A percentile compares a stretch with the other conserved stretches of the same genome.
Conservation (phyloP, 1,140 invertebrate genomes). For the Caerostris darwini region DNA sequence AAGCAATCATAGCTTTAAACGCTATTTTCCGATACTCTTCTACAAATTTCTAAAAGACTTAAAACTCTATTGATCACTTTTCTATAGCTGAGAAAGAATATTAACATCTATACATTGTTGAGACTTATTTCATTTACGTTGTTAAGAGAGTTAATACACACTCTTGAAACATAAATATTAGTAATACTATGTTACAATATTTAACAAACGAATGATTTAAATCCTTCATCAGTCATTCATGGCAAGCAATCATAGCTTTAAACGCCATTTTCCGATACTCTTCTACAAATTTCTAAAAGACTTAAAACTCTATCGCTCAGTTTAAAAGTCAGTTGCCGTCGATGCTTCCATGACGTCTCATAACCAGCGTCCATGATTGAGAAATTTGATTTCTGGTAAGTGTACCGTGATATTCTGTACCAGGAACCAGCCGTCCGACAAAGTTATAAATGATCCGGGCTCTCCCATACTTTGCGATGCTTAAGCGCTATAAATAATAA, state of each 20-base stretch:
- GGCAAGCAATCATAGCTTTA: too few species aligned
- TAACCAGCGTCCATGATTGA: neutral
- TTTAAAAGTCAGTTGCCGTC: neutral
- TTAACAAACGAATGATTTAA: too few species aligned
- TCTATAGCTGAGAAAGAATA: too few species aligned
- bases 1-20: too few species aligned
- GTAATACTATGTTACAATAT: too few species aligned
- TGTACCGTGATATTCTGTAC: neutral
- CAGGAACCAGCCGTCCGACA: neutral
- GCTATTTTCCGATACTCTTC: neutral
- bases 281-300: too few species aligned
- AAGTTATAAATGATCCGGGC: slow-evolving; percentile 32
- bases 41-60: neutral
- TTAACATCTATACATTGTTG: too few species aligned
- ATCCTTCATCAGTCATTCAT: too few species aligned
- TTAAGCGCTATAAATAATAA: slow-evolving; percentile 12
- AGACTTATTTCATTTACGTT: too few species aligned
- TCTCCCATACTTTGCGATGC: neutral
- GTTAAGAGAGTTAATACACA: too few species aligned
- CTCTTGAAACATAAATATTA: too few species aligned
- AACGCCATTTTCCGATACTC: too few species aligned
- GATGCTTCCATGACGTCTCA: neutral
- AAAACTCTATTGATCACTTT: neutral
- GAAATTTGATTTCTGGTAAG: slow-evolving; percentile 56
- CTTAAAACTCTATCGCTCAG: neutral